phyloP scores from a whole-genome alignment of 2,113 vertebrate species.

The Amphiprion percula region DNA sequence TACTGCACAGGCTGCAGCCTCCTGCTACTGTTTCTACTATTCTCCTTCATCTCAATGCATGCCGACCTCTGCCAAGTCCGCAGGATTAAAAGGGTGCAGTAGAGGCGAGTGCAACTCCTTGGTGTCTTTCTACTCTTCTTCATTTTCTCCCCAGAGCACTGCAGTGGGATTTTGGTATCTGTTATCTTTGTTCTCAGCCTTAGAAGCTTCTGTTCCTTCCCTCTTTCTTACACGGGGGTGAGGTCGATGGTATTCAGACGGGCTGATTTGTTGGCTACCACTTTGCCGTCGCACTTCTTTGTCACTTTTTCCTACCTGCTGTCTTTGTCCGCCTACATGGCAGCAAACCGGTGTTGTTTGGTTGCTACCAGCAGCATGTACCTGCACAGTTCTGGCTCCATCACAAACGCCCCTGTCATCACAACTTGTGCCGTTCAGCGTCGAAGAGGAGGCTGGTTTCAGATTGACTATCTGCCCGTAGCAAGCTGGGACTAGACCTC shows the following conservation, averaged over 20 bases:
- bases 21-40: slow-evolving; percentile 20
- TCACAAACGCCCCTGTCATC: slow-evolving; percentile 29
- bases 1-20: slow-evolving; percentile 38
- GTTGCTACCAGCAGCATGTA: slow-evolving; percentile 45
- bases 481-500: slow-evolving; percentile 54
- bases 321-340: slow-evolving; percentile 15
- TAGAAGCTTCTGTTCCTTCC: neutral
- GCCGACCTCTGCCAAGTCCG: slow-evolving; percentile 22
- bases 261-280: slow-evolving; percentile 1
- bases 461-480: slow-evolving; percentile 40
- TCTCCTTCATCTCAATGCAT: slow-evolving; percentile 38
- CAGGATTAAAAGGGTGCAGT: slow-evolving; percentile 40
- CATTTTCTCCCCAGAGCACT: slow-evolving; percentile 18
- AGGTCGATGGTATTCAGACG: slow-evolving; percentile 22
- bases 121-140: slow-evolving; percentile 6
- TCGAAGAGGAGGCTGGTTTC: slow-evolving; percentile 28
- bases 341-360: slow-evolving; percentile 20
- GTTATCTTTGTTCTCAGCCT: slow-evolving; percentile 1
- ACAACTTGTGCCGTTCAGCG: slow-evolving; percentile 26
- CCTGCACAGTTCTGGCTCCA: slow-evolving; percentile 37
- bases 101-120: slow-evolving; percentile 26
- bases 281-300: neutral
- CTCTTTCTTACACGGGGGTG: slow-evolving; percentile 8
- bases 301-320: slow-evolving; percentile 3
- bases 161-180: slow-evolving; percentile 13